These are phyloP conservation scores for Trematocara variabile DNA, from an alignment of 2,113 vertebrate genomes.

Conservation along the genomic window DNA sequence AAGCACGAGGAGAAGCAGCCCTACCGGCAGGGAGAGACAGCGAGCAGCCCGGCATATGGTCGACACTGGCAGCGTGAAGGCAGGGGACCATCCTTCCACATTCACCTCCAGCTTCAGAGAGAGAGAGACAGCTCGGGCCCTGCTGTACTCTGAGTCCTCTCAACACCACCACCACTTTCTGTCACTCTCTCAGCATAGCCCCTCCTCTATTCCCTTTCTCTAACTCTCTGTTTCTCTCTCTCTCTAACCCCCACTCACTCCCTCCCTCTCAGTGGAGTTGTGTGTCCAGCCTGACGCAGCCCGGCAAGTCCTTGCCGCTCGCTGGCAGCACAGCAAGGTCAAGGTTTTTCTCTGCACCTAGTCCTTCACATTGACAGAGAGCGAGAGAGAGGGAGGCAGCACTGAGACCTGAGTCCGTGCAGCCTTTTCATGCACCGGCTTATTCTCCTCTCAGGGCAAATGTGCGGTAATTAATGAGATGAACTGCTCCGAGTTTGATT, in stretches of 20 bases:
- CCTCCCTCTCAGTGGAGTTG: constrained; percentile 5
- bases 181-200: constrained; percentile 34
- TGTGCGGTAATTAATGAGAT: constrained; percentile 1
- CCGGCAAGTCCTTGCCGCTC: not conserved
- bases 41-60: not conserved
- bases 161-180: not conserved
- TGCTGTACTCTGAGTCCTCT: constrained; percentile 12
- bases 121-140: constrained; percentile 57
- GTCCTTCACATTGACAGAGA: not conserved
- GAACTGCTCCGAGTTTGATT: not conserved
- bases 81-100: constrained; percentile 26
- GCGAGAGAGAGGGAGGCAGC: not conserved
- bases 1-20: not conserved
- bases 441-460: not conserved
- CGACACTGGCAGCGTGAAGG: constrained; percentile 1
- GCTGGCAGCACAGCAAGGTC: constrained; percentile 72
- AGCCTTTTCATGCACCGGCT: not conserved
- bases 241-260: not conserved
- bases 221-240: constrained; percentile 18
- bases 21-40: constrained; percentile 36
- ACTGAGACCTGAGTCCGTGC: not conserved
- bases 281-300: constrained; percentile 36
- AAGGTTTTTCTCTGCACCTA: constrained; percentile 30
- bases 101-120: constrained; percentile 49
- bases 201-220: constrained; percentile 15